Percentiles rank a stretch among this genome's conserved stretches.
phyloP scores from a whole-genome alignment of 1,140 invertebrate genomes.

The Panonychus citri region DNA sequence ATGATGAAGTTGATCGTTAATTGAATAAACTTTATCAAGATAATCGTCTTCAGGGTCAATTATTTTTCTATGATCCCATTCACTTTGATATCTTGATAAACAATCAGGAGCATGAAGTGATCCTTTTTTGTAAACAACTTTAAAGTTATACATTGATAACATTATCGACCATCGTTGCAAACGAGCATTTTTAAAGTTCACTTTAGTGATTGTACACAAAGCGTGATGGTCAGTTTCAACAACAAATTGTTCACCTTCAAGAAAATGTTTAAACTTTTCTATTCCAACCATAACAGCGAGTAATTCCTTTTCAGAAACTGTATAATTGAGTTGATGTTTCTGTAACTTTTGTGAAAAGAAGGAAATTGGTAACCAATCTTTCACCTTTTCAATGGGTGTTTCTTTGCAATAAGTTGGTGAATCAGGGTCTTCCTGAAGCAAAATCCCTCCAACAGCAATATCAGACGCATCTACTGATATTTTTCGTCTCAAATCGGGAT shows the following conservation, averaged over 20 bases:
- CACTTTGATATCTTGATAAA: neutral
- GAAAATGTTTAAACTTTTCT: neutral
- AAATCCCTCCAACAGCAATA: neutral
- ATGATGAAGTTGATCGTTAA: too few species aligned
- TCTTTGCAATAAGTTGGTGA: too few species aligned
- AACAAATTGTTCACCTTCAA: neutral
- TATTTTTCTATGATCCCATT: neutral
- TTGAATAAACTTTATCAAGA: neutral
- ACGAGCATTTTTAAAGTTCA: neutral
- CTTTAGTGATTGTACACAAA: neutral
- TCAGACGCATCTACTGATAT: neutral
- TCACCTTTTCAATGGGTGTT: neutral
- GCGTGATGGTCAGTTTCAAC: slow-evolving; percentile 1
- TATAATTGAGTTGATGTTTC: neutral
- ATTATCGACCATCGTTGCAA: neutral
- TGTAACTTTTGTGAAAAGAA: neutral
- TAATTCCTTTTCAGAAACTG: neutral
- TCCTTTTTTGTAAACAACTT: neutral
- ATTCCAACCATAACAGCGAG: neutral
- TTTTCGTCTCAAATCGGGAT: neutral
- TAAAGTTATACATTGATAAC: neutral
- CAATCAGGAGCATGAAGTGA: neutral
- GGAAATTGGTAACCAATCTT: neutral
- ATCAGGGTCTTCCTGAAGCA: neutral
- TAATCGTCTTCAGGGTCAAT: neutral